Evolutionary conservation across 2,113 vertebrate species (phyloP).

Genomic region (Notothenia coriiceps): DNA sequence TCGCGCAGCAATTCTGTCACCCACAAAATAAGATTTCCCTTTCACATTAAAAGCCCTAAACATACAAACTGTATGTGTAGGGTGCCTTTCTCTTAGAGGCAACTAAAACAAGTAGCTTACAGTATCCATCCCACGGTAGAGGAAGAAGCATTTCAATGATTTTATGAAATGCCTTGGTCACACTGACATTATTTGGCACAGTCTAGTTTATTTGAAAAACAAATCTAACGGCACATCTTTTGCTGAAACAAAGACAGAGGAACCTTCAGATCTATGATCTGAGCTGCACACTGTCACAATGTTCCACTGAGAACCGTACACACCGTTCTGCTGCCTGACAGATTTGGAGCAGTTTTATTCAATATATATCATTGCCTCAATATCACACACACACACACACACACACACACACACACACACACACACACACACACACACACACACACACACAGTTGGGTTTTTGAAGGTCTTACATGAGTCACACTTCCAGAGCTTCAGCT

Average conservation of each 20-base stretch:
- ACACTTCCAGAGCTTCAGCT: no score
- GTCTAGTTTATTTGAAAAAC: conserved; percentile 1
- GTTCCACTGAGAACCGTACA: conserved; percentile 33
- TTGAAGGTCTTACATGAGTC: no score
- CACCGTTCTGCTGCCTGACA: conserved; percentile 49
- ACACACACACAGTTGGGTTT: no score
- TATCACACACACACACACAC: conserved; percentile 2
- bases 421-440: neutral
- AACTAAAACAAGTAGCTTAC: no score
- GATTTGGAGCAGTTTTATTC: conserved; percentile 66
- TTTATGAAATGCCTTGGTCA: neutral
- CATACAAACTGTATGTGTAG: no score
- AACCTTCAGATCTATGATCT: conserved; percentile 12
- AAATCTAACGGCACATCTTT: neutral
- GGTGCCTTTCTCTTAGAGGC: no score
- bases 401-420: no score
- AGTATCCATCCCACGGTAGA: no score
- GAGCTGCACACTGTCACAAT: conserved; percentile 28
- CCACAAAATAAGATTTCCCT: no score
- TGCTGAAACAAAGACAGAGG: neutral
- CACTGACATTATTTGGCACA: neutral
- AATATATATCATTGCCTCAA: conserved; percentile 39
- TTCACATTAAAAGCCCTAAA: no score
- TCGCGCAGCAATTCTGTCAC: no score
- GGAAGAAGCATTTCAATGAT: conserved; percentile 2